Conservation (phyloP, 2,888 invertebrate genomes). For the Drosophila falleni region DNA sequence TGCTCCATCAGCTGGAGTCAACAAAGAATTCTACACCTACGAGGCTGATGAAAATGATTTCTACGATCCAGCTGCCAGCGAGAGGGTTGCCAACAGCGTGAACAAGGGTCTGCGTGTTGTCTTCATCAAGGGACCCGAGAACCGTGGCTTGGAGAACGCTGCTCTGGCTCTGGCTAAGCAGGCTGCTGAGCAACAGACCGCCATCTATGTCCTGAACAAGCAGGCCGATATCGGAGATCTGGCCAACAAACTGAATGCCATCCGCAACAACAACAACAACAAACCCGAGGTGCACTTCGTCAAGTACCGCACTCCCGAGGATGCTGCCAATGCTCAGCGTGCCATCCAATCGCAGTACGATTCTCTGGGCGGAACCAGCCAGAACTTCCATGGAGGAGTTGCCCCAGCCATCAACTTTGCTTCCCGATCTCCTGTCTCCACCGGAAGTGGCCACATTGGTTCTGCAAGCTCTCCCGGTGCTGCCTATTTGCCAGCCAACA, state of each 20-base stretch:
- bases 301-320: conserved; percentile 83
- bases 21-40: conserved; percentile 79
- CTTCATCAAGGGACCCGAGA: conserved; percentile 84
- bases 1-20: conserved; percentile 59
- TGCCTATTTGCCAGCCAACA: conserved; percentile 75
- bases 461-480: conserved; percentile 50
- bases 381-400: conserved; percentile 75
- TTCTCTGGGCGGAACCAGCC: conserved; percentile 73
- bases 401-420: conserved; percentile 82
- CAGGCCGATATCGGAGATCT: conserved; percentile 77
- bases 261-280: conserved; percentile 66
- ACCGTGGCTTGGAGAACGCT: conserved; percentile 78
- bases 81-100: conserved; percentile 58
- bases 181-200: conserved; percentile 79
- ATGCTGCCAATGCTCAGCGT: conserved; percentile 80
- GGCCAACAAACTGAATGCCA: conserved; percentile 70
- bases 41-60: conserved; percentile 76
- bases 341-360: conserved; percentile 80
- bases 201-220: conserved; percentile 80
- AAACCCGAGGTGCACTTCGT: conserved; percentile 83
- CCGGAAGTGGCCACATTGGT: conserved; percentile 31
- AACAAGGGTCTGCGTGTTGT: conserved; percentile 82
- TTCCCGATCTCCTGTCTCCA: conserved; percentile 56
- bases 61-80: conserved; percentile 64
- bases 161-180: conserved; percentile 77